phyloP scores from a whole-genome alignment of 2,113 vertebrate genomes.

The Ovis aries region ARS-UI_Ramb_v3.0 NC_056054.1:234898501-234899000 shows the following conservation, averaged over 20 bases:
- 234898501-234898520: neutral
- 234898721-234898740: neutral
- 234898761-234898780: slow-evolving; percentile 39
- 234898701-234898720: neutral
- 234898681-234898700: neutral
- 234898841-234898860: slow-evolving; percentile 80
- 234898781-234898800: slow-evolving; percentile 66
- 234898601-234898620: neutral
- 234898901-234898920: neutral
- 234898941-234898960: slow-evolving; percentile 12
- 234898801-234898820: slow-evolving; percentile 74
- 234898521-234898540: neutral
- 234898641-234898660: neutral
- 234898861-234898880: slow-evolving; percentile 72
- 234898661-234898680: neutral
- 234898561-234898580: neutral
- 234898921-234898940: neutral
- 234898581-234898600: neutral
- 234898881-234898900: slow-evolving; percentile 32
- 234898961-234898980: neutral
- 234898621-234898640: neutral
- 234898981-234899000: neutral
- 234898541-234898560: neutral
- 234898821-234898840: slow-evolving; percentile 77
- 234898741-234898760: slow-evolving; percentile 42